Evolutionary conservation across 2,888 invertebrate species (phyloP), one percentile per base, ranked within the genome.

Genomic region (Cremastinae sp.): DNA sequence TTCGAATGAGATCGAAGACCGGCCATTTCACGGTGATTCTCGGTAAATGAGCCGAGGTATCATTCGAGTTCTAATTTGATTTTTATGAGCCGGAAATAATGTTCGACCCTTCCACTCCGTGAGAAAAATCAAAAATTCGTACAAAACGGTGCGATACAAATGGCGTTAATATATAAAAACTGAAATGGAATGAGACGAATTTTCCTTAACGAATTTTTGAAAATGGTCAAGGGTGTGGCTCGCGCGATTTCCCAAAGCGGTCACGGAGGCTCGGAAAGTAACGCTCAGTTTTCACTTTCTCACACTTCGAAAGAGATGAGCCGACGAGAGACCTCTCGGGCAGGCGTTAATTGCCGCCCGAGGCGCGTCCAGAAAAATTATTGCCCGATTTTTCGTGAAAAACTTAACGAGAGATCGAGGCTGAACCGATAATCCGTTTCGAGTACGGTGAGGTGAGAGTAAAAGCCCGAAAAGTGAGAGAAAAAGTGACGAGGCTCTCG

Each of bases 281-380:
- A 76, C 76, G 69, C 69, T 76, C 65, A 64, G 53, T 70, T 73
- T 73, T 59, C 73, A 69, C 59, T 69, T 74, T 74, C 76, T 69
- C 73, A 76, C 76, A 59, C 64, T 69, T 64, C 53, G 68, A 53
- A 61, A 69, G 28, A n/a, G 28, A 28, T 68, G 64, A 76, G 68
- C 56, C 61, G 62, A 66, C 58, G 7, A 8, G 9, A 16, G n/a
- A 41, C 49, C 43, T 68, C 28, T 64, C 37, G 22, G 74, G 37
- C 39, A 69, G 69, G 53, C 74, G 64, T 74, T 76, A 73, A 76
- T 76, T 76, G 69, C 69, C 73, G 47, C 53, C 56, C 28, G 51
- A 51, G 43, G 61, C 53, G 53, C 69, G 76, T 64, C 35, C 51
- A 59, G 73, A 64, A 73, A 76, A 76, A 76, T 76, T 76, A 76